Base-by-base conservation (phyloP, 2,888 invertebrate genomes). In the Creontiades dilutus region DNA sequence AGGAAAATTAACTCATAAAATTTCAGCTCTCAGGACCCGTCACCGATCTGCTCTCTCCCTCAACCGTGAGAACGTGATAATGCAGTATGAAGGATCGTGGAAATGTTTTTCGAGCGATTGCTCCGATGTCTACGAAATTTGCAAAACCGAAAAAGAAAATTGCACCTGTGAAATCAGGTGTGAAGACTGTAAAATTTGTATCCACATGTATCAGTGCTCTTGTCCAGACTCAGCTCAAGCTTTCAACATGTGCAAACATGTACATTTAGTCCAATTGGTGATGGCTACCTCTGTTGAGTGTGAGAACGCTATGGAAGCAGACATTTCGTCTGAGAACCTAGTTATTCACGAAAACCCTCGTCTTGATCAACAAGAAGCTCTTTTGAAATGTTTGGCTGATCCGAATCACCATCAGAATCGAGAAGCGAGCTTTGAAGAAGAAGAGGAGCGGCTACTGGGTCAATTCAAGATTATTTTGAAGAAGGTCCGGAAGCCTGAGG, bases 361-460 rank as follows among this genome's bases (percentile, higher is more conserved):
- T 55, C 16, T 14, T 55, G 16, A 55, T 14, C 55, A 55, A 55
- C 55, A 55, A 55, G 55, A 55, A 55, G 16, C 55, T 55, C 55
- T 55, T 14, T 55, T 55, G 55, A 55, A 55, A 55, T 55, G 55
- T 14, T 55, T 55, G 55, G 16, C 16, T 55, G 16, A 55, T 55
- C 55, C 55, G 55, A 55, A 55, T 55, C 55, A 55, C 55, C 55
- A 55, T 55, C 55, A 55, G 16, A n/a, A n/a, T n/a, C n/a, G n/a
- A n/a, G 55, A 55, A 55, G 16, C 55, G 12, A 55, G 55, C 55
- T 55, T 13, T 55, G 55, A 55, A 55, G 55, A 55, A 55, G 55
- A 55, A 55, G 55, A 55, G 16, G 12, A 55, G 55, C 55, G 55
- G 55, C 55, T 13, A 55, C 16, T 55, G 55, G 55, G 16, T 13